phyloP scores from a whole-genome alignment of 1,140 invertebrate genomes.

The Bombyx mandarina region DNA sequence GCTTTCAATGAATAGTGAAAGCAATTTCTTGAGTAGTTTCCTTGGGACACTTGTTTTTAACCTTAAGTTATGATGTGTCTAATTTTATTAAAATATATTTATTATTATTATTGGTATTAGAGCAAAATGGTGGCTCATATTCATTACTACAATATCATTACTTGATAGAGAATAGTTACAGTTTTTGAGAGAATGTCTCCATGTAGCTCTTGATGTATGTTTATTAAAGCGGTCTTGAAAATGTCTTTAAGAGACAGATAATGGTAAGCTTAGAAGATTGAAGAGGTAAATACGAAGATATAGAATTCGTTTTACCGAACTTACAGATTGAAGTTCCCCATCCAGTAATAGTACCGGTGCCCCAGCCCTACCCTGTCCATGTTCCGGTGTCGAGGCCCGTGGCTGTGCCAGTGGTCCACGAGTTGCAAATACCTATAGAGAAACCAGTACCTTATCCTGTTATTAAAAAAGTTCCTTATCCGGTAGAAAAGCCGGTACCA shows the following conservation, averaged over 20 bases:
- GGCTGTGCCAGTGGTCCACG: constrained; percentile 75
- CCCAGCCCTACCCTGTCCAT: constrained; percentile 77
- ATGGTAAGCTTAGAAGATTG: background rate
- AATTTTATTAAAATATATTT: no score
- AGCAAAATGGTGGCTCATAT: no score
- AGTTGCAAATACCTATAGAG: constrained; percentile 75
- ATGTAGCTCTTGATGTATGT: no score
- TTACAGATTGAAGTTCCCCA: constrained; percentile 73
- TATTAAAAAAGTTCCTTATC: constrained; percentile 77
- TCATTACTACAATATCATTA: background rate
- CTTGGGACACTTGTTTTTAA: no score
- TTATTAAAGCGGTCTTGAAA: no score
- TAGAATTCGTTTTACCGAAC: constrained; percentile 5
- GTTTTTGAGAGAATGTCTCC: no score
- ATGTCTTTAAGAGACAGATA: no score
- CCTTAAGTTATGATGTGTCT: no score
- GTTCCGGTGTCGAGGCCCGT: constrained; percentile 77
- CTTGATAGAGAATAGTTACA: background rate
- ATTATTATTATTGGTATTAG: no score
- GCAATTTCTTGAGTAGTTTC: no score
- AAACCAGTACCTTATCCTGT: constrained; percentile 79
- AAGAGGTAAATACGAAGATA: constrained; percentile 1
- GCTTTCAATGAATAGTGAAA: no score
- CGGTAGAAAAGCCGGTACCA: constrained; percentile 77
- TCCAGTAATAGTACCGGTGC: constrained; percentile 75